These are phyloP conservation scores for Rhynchomys soricoides DNA, from an alignment of 2,113 vertebrate species.

Conservation along the genomic window DNA sequence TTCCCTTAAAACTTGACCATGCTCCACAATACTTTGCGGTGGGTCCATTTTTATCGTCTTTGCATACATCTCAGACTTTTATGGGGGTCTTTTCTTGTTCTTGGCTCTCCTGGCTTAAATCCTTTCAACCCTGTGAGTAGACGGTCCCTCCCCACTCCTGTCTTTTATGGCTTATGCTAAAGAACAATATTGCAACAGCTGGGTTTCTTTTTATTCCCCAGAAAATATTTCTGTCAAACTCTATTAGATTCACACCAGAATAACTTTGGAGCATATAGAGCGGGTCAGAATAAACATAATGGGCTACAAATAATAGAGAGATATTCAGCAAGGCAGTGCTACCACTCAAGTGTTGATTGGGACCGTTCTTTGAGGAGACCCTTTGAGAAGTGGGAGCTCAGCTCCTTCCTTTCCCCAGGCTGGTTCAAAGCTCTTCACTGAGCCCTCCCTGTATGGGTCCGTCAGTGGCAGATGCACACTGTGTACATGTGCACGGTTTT, in stretches of 20 bases:
- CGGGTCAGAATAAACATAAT: conserved; percentile 4
- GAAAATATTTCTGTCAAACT: conserved; percentile 44
- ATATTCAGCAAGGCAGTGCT: neutral
- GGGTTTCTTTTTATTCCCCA: conserved; percentile 19
- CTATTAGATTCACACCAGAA: conserved; percentile 30
- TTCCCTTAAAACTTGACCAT: conserved; percentile 63
- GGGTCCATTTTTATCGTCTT: neutral
- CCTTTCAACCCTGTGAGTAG: conserved; percentile 43
- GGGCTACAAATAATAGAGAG: neutral
- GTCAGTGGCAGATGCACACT: neutral
- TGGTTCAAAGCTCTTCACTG: neutral
- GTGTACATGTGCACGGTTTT: neutral
- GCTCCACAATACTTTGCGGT: neutral
- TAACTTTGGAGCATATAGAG: conserved; percentile 49
- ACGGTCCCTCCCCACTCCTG: neutral
- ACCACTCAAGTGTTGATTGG: neutral
- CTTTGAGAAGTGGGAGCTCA: neutral
- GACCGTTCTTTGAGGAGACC: neutral
- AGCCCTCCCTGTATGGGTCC: neutral
- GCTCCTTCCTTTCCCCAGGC: neutral
- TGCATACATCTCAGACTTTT: neutral
- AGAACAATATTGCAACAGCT: conserved; percentile 22
- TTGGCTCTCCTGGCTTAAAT: neutral
- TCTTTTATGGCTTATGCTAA: conserved; percentile 52
- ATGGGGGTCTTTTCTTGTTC: neutral